Conservation (phyloP, 2,113 vertebrate genomes). For the Pelusios castaneus region DNA sequence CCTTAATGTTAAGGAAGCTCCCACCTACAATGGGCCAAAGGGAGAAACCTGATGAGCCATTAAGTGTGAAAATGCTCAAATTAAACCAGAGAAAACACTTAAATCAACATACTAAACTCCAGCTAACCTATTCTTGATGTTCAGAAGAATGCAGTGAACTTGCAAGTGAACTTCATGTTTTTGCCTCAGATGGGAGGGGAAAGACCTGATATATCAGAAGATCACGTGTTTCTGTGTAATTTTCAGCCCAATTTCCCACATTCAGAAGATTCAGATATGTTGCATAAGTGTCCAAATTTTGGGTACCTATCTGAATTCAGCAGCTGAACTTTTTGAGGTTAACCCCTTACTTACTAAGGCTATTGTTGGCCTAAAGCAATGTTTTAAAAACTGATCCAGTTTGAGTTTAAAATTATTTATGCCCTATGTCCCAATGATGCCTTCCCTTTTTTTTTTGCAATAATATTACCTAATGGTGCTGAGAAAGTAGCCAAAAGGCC, state of each 20-base stretch:
- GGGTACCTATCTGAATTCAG: neutral
- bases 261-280: neutral
- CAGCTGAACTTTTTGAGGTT: accelerated
- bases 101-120: neutral
- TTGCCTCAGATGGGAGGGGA: neutral
- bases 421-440: neutral
- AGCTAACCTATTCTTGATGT: neutral
- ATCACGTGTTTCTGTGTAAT: neutral
- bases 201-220: neutral
- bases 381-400: neutral
- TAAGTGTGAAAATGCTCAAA: neutral
- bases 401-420: neutral
- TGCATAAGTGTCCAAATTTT: neutral
- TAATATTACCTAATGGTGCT: neutral
- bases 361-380: accelerated
- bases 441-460: neutral
- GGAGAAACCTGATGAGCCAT: too few species aligned
- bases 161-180: neutral
- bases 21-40: too few species aligned
- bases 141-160: neutral
- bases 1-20: too few species aligned
- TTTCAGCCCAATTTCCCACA: neutral
- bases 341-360: neutral
- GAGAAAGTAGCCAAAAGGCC: neutral
- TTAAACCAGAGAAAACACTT: neutral